Evolutionary conservation across 2,797 vertebrate genomes (phyloP), one percentile per base, ranked within the genome.

Genomic region (Sylvia borin): DNA sequence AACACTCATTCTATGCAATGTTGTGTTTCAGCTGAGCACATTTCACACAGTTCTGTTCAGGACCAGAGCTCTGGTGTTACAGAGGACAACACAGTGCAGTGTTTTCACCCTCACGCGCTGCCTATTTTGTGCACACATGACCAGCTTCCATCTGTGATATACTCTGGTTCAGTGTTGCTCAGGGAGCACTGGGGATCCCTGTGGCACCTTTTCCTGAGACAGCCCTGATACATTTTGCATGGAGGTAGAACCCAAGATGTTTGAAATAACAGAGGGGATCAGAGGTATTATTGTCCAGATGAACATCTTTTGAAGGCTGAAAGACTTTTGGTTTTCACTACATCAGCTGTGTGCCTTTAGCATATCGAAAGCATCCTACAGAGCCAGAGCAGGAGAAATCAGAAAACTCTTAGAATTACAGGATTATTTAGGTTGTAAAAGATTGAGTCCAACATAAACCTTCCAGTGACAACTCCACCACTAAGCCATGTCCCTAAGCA

Each of bases 61-160:
- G 38, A 48, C 36, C 5, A 36, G 45, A n/a, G 29, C 16, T 88
- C 54, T 79, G 0, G 0, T 66, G n/a, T 71, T 47, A 9, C 31
- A 58, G 40, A 45, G 54, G 42, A 75, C 40, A 68, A 2, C 27
- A 11, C 3, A 32, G 62, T 11, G 42, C 66, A 65, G 80, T 14
- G 45, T 22, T 64, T 32, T 64, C 76, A 58, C 42, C 45, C 32
- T 64, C 61, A 5, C 26, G 55, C 0, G 0, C 16, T 67, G 48
- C 47, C 55, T 68, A 0, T 34, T 57, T 19, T 19, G 7, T 38
- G 36, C 16, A 45, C 18, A 18, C 0, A 1, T 8, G 53, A 76
- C 42, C 50, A 70, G 24, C 32, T 80, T 77, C 79, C 8, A 13
- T 50, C 54, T n/a, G 21, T 18, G 21, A 17, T 27, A 54, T 74